These are phyloP conservation scores for Isurus oxyrinchus DNA, from an alignment of 2,113 vertebrate species.

Conservation along the genomic window DNA sequence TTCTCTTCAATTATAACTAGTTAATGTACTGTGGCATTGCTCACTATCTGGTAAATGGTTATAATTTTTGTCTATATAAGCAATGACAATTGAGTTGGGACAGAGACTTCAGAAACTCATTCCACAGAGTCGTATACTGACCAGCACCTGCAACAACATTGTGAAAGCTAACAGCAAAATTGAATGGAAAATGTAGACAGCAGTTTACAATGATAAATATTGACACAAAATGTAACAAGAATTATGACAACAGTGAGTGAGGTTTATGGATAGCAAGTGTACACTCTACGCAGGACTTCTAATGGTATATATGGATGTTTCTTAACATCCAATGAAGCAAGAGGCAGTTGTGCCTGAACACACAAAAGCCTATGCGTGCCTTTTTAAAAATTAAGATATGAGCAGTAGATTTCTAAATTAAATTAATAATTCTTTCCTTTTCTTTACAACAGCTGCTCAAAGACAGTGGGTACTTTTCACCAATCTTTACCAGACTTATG, in stretches of 20 bases:
- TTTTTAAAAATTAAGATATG: neutral
- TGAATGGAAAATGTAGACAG: neutral
- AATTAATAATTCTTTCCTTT: neutral
- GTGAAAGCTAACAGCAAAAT: neutral
- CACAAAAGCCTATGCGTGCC: neutral
- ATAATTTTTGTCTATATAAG: neutral
- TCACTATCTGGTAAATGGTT: neutral
- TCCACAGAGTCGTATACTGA: neutral
- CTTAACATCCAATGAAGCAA: neutral
- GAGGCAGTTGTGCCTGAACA: neutral
- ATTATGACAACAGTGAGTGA: neutral
- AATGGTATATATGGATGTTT: neutral
- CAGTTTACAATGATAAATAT: neutral
- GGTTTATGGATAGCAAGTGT: neutral
- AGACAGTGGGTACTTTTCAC: constrained; percentile 72
- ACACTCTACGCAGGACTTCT: neutral
- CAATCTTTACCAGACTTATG: constrained; percentile 68
- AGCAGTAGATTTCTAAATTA: neutral
- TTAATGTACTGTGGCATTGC: neutral
- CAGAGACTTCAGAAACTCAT: neutral
- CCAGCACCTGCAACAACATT: neutral
- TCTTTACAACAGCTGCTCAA: constrained; percentile 73
- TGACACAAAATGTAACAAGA: neutral
- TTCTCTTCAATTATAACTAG: neutral
- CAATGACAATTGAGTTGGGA: neutral